Base-by-base conservation (phyloP, 1,140 invertebrate genomes). In the Leptinotarsa lineolata region DNA sequence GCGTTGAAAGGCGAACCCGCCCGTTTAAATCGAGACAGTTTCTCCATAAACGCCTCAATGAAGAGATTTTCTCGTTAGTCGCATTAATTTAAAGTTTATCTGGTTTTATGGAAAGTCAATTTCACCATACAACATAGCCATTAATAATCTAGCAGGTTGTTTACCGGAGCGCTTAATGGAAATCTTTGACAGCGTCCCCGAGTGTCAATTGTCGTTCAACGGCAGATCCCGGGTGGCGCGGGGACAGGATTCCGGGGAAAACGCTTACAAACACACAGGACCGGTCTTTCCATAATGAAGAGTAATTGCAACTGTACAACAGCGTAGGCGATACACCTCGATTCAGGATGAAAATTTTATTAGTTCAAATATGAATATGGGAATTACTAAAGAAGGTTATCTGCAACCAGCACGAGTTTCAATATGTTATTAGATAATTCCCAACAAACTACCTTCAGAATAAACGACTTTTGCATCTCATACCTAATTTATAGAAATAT, bases 221-320 rank as follows among this genome's bases (percentile, higher is more conserved):
- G 70, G 68, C 60, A 64, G 69, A 22, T 39, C 30, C 30, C 30
- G 30, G 30, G 8, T 39, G 48, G 16, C n/a, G 48, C 48, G 48
- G 1, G 15, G 48, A 13, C 15, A 8, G 48, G 48, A 54, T 8
- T 15, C 6, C 15, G 48, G 48, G 13, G 48, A 0, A 16, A 54
- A 54, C 15, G 48, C 48, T 54, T 68, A 71, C 68, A 48, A 68
- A 20, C 45, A 67, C 54, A 39, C 21, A 39, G 63, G 21, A 22
- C n/a, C 22, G 22, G 39, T 21, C 58, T 64, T 78, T 75, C 73
- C 78, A 83, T 78, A 81, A 81, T 83, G 78, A 82, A 81, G 30
- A 11, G 30, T 39, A 39, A 11, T 39, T 39, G 30, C 30, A 39
- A 8, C 8, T 39, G 8, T 39, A 39, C 0, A 11, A 11, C 1